These are phyloP conservation scores for Apteryx owenii DNA, from an alignment of 2,113 vertebrate genomes.

Conservation along the genomic window DNA sequence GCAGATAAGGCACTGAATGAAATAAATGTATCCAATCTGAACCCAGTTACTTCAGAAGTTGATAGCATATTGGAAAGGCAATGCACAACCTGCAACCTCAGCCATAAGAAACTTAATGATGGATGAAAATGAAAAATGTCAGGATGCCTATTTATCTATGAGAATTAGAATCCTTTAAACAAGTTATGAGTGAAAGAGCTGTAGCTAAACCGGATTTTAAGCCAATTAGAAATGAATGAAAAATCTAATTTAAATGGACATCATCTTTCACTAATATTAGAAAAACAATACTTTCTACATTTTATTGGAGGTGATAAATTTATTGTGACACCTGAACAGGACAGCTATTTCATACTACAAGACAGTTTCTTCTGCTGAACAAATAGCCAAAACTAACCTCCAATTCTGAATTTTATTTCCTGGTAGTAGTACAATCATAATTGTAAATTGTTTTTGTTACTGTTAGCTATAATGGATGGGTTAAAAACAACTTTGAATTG, in stretches of 20 bases:
- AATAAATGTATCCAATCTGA: slow-evolving; percentile 78
- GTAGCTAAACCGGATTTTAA: slow-evolving; percentile 74
- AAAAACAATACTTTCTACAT: slow-evolving; percentile 56
- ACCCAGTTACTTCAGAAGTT: slow-evolving; percentile 66
- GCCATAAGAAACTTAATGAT: slow-evolving; percentile 77
- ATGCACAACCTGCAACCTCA: slow-evolving; percentile 55
- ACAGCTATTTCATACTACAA: slow-evolving; percentile 52
- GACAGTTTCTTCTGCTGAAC: slow-evolving; percentile 24
- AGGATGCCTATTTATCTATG: slow-evolving; percentile 73
- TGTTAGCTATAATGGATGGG: slow-evolving; percentile 12
- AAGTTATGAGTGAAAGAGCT: slow-evolving; percentile 72
- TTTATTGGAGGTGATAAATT: slow-evolving; percentile 66
- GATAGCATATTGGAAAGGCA: slow-evolving; percentile 70
- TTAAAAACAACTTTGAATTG: not conserved
- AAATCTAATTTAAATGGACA: slow-evolving; percentile 77
- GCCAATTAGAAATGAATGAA: slow-evolving; percentile 77
- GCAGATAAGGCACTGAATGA: slow-evolving; percentile 65
- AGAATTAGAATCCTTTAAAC: slow-evolving; percentile 78
- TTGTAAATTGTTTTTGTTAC: slow-evolving; percentile 19
- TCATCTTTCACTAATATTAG: slow-evolving; percentile 71
- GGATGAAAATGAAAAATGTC: slow-evolving; percentile 77
- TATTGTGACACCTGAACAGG: slow-evolving; percentile 56
- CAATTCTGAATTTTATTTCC: slow-evolving; percentile 44
- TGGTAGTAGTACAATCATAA: not conserved
- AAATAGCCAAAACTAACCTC: slow-evolving; percentile 42